These are phyloP conservation scores for Nothocercus julius DNA, from an alignment of 2,113 vertebrate species.

Conservation along the genomic window DNA sequence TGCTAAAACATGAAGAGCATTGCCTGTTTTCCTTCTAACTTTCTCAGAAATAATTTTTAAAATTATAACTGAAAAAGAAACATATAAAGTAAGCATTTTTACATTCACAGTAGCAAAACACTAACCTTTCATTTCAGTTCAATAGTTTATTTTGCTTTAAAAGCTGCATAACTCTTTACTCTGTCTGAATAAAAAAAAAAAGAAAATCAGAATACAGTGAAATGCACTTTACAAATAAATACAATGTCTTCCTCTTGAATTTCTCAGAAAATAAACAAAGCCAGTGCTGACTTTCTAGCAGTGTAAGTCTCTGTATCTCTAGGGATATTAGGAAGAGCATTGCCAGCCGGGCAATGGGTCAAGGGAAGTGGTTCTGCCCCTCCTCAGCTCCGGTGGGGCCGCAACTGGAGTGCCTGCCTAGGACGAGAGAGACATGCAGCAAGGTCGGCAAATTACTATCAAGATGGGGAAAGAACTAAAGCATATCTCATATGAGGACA, in stretches of 20 bases:
- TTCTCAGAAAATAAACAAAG: neutral
- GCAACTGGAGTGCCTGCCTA: too few relatives aligned
- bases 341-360: too few relatives aligned
- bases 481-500: too few relatives aligned
- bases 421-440: too few relatives aligned
- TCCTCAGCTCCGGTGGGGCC: too few relatives aligned
- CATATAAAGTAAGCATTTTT: neutral
- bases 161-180: neutral
- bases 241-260: neutral
- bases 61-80: neutral
- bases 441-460: too few relatives aligned
- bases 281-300: neutral
- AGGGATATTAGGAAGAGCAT: too few relatives aligned
- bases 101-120: neutral
- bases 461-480: too few relatives aligned
- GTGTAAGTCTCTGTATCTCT: neutral
- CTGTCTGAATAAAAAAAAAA: neutral
- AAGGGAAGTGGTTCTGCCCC: too few relatives aligned
- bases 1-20: neutral
- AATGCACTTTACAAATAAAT: neutral
- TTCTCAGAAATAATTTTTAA: neutral
- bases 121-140: neutral
- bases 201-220: neutral
- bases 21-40: neutral
- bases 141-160: neutral